A percentile compares a stretch with the other conserved stretches of the same genome.
phyloP scores from a whole-genome alignment of 2,888 invertebrate genomes.

The Synergus gifuensis region DNA sequence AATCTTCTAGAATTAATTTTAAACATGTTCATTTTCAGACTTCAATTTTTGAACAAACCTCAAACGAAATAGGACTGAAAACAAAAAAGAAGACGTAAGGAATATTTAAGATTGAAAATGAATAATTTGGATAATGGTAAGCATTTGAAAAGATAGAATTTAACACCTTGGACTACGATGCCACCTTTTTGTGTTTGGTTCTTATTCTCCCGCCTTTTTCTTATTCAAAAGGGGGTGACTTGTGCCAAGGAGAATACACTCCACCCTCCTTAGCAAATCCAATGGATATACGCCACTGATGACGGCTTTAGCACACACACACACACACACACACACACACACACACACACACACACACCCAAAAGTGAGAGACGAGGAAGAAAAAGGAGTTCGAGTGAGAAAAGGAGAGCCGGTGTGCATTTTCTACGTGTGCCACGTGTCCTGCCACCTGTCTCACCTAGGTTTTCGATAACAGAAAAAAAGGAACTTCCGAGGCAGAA shows the following conservation, averaged over 20 bases:
- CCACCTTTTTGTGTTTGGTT: conserved; percentile 1
- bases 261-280: conserved; percentile 4
- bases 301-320: neutral
- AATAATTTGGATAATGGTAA: neutral
- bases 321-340: neutral
- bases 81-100: too few relatives aligned
- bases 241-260: neutral
- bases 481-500: conserved; percentile 46
- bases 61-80: too few relatives aligned
- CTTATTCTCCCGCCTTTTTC: conserved; percentile 7
- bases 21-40: too few relatives aligned
- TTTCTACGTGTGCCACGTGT: conserved; percentile 55
- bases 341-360: neutral
- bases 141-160: neutral
- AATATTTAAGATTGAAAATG: neutral
- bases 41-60: too few relatives aligned
- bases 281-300: conserved; percentile 12
- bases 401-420: conserved; percentile 49
- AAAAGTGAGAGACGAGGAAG: conserved; percentile 22
- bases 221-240: conserved; percentile 16
- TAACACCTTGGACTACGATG: neutral
- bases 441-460: conserved; percentile 53
- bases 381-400: conserved; percentile 45
- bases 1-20: too few relatives aligned
- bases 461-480: conserved; percentile 49